Evolutionary conservation across 2,888 invertebrate genomes (phyloP).

Genomic region (Drosophila incognita): DNA sequence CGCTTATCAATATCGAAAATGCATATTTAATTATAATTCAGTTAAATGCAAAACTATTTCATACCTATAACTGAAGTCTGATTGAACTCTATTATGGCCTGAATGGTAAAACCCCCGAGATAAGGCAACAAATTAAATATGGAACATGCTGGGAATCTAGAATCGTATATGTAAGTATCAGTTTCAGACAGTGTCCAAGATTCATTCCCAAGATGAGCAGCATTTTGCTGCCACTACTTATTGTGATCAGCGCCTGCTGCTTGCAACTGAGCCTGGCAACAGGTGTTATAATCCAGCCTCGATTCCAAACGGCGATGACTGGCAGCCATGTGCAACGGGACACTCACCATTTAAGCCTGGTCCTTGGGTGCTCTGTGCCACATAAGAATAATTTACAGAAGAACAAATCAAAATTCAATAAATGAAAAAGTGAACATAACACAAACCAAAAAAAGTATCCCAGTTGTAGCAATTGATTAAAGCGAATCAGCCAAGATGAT

Average conservation of each 20-base stretch:
- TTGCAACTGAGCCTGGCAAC: neutral
- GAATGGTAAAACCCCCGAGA: neutral
- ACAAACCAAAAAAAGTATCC: neutral
- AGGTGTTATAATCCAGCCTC: too few species aligned
- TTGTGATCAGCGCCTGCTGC: neutral
- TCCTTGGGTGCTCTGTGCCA: neutral
- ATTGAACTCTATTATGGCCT: neutral
- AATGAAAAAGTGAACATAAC: neutral
- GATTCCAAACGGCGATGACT: slow-evolving; percentile 10
- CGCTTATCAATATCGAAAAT: neutral
- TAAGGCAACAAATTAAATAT: slow-evolving; percentile 1
- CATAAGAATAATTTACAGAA: neutral
- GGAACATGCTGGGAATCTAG: neutral
- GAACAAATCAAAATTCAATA: neutral
- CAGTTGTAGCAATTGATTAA: neutral
- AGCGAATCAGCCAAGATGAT: neutral
- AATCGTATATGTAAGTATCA: slow-evolving; percentile 11
- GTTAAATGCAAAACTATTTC: neutral
- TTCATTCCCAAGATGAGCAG: slow-evolving; percentile 9
- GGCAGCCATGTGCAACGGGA: slow-evolving; percentile 11
- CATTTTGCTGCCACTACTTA: neutral
- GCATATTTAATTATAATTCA: neutral
- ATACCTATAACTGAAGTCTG: neutral
- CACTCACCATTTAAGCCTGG: slow-evolving; percentile 32
- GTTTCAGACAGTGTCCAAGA: neutral